Percentiles rank a stretch among this genome's conserved stretches.
These are phyloP conservation scores for Pristiophorus japonicus DNA, from an alignment of 2,113 vertebrate genomes.

Conservation along the genomic window DNA sequence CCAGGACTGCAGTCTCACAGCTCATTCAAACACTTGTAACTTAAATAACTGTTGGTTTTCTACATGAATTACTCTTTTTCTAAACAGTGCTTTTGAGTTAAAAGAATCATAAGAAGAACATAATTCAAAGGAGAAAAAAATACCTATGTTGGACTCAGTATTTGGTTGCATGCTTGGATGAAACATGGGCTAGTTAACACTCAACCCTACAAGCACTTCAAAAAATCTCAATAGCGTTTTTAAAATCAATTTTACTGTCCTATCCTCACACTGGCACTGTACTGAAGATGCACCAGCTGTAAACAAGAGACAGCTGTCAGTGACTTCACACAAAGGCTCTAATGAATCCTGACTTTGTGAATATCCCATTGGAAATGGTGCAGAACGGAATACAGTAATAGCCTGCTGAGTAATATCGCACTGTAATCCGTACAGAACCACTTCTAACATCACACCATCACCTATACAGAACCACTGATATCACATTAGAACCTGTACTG, in stretches of 20 bases:
- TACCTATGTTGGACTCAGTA: background rate
- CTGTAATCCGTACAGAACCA: background rate
- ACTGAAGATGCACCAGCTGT: background rate
- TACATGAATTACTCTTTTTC: background rate
- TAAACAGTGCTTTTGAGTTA: background rate
- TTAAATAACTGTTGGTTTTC: background rate
- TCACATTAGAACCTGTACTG: background rate
- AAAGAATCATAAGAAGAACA: background rate
- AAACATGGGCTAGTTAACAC: background rate
- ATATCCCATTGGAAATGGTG: conserved; percentile 3
- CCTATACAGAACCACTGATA: background rate
- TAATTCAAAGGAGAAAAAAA: background rate
- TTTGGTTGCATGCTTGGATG: background rate
- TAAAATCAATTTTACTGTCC: conserved; percentile 5
- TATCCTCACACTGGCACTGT: background rate
- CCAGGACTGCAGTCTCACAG: background rate
- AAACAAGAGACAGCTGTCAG: background rate
- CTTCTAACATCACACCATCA: background rate
- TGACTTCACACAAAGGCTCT: background rate
- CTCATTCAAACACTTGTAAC: background rate
- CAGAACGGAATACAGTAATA: background rate
- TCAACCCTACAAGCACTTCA: background rate
- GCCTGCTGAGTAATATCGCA: background rate
- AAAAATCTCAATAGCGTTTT: background rate
- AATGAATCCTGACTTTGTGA: background rate